Percentiles rank a stretch among this genome's conserved stretches.
Evolutionary conservation across 2,113 vertebrate species (phyloP).

Genomic region (Piaya cayana): DNA sequence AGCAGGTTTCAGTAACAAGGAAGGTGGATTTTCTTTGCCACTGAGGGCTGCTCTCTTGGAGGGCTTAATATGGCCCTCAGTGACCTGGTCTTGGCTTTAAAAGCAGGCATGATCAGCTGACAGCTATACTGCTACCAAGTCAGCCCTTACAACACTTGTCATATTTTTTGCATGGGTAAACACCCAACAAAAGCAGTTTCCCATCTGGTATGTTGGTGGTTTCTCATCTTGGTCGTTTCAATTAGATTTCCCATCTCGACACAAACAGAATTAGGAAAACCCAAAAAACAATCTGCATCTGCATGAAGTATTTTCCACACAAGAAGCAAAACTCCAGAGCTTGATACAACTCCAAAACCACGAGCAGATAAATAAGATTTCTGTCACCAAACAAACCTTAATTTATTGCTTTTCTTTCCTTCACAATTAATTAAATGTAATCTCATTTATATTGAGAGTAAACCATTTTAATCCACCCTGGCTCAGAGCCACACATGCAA

Average conservation of each 20-base stretch:
- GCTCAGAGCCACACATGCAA: constrained; percentile 27
- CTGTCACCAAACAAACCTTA: constrained; percentile 30
- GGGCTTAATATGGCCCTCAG: not conserved
- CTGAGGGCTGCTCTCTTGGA: not conserved
- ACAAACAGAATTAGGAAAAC: constrained; percentile 27
- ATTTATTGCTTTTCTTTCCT: constrained; percentile 6
- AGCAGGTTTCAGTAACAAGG: not conserved
- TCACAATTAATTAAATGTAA: constrained; percentile 1
- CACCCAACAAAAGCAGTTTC: not conserved
- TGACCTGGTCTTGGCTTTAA: not conserved
- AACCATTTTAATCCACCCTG: constrained; percentile 27
- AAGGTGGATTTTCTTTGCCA: not conserved
- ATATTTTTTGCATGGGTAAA: not conserved
- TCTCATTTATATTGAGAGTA: constrained; percentile 39
- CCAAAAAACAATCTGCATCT: not conserved
- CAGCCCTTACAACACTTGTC: not conserved
- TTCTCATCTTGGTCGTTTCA: not conserved
- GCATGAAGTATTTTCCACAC: constrained; percentile 13
- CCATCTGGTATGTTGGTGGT: not conserved
- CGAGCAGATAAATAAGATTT: constrained; percentile 1
- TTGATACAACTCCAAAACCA: not conserved
- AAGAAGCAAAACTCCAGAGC: not conserved
- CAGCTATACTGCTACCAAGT: not conserved
- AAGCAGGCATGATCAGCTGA: not conserved
- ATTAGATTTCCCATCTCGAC: not conserved